Evolutionary conservation across 2,888 invertebrate species (phyloP), one percentile per base, ranked within the genome.

Genomic region (Deilephila elpenor): DNA sequence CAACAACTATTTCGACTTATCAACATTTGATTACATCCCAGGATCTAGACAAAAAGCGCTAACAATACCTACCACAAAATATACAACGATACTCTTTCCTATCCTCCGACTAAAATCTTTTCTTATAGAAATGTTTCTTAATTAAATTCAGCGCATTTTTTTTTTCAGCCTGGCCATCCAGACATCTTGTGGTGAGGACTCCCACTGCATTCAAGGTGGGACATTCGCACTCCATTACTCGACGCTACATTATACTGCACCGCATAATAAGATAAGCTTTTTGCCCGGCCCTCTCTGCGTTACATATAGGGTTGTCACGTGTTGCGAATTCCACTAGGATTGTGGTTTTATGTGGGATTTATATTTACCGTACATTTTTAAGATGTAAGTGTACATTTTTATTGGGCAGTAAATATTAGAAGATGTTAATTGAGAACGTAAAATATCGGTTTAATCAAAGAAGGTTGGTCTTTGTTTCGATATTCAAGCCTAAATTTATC

Each of bases 171-270:
- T 44, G 37, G 34, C 17, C 25, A 51, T 67, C 25, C 67, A 67
- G 67, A 67, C 67, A 67, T 67, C 67, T 67, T 67, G 44, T 67
- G 67, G 44, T 25, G 44, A 8, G 19, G 62, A 34, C 19, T 67
- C 25, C 51, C 25, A 19, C 25, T 67, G 67, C 67, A 67, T 67
- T 67, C 67, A 67, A 67, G 51, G 25, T 67, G 67, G 51, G 44
- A 67, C 51, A 67, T 67, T 67, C 67, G 51, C 67, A 67, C 67
- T 67, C 67, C 67, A 67, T 67, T 67, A 67, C 67, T 67, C 67
- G 51, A 25, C 25, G 20, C 25, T 67, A 67, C 67, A 67, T 67
- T 67, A 67, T 67, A 67, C 67, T 67, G 67, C 51, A 67, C 51
- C 19, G 67, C 51, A 67, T 67, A 67, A 67, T 67, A 67, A 67